Evolutionary conservation across 2,888 invertebrate genomes (phyloP), one percentile per base, ranked within the genome.

Genomic region (Petrolisthes cinctipes): DNA sequence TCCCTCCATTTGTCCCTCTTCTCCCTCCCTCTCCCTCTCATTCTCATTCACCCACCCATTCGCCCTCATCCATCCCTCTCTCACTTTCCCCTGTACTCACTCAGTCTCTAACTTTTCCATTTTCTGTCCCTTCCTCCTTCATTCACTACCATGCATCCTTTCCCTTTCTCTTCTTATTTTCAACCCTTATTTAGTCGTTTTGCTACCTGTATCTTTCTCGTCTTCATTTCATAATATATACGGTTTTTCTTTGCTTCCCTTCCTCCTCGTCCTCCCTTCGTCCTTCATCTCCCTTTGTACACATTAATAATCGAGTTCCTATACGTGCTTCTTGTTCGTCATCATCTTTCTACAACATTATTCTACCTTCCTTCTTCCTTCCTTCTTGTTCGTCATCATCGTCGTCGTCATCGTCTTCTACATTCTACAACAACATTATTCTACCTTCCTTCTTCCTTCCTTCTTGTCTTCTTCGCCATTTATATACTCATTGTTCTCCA

Each of bases 201-300:
- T 37, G 23, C 75, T 75, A 23, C 51, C 75, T 75, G 37, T 75
- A 23, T 75, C 75, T 75, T 51, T 75, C 75, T 79, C 79, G 37
- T 54, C 51, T 54, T 79, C 79, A 53, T 54, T 79, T 54, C 53
- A 51, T 79, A 51, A 51, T 37, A 37, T 2, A 37, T 37, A 37
- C 37, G 37, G 37, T 37, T 37, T 37, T 2, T 37, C 37, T 37
- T 37, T 37, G 1, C 37, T 37, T 37, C 0, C 37, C 37, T 37
- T 37, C 37, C 37, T 37, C 37, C 37, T 37, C 79, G 37, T 51
- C n/a, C 79, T 79, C 5, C 5, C 17, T 20, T 76, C 80, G 4
- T 54, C 20, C 54, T 80, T 56, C 11, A 23, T 23, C 9, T 56
- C 80, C n/a, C 56, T n/a, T 37, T 37, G 37, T 2, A 37, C 37